Conservation (phyloP, 2,888 invertebrate genomes). For the Apodemia mormo region DNA sequence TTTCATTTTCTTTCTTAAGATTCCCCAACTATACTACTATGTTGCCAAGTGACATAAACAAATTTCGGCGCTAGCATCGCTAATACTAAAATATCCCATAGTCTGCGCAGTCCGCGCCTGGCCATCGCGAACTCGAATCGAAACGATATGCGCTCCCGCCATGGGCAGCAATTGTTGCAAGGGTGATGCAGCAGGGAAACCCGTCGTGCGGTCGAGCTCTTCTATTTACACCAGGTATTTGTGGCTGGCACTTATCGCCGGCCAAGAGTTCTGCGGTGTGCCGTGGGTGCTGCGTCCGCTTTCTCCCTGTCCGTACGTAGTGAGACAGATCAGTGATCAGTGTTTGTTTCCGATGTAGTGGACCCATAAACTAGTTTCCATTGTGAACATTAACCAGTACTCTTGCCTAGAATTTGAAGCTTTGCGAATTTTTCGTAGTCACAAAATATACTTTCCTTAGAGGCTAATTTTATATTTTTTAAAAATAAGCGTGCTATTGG, state of each 20-base stretch:
- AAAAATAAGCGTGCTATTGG: background rate
- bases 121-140: slow-evolving; percentile 62
- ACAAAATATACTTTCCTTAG: no score
- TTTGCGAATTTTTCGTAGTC: background rate
- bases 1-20: slow-evolving; percentile 6
- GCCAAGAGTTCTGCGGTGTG: slow-evolving; percentile 59
- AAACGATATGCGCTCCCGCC: slow-evolving; percentile 65
- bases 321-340: slow-evolving; percentile 36
- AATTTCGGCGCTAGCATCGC: slow-evolving; percentile 59
- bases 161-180: slow-evolving; percentile 84
- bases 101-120: slow-evolving; percentile 63
- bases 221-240: slow-evolving; percentile 79
- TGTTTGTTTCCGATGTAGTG: slow-evolving; percentile 42
- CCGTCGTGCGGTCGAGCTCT: slow-evolving; percentile 67
- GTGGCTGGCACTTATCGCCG: slow-evolving; percentile 60
- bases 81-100: slow-evolving; percentile 62
- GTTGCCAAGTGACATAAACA: slow-evolving; percentile 44
- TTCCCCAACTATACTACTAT: slow-evolving; percentile 22
- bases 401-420: background rate
- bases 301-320: slow-evolving; percentile 58
- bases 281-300: slow-evolving; percentile 60
- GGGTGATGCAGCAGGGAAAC: slow-evolving; percentile 75
- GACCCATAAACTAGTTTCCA: slow-evolving; percentile 21
- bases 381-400: slow-evolving; percentile 1
- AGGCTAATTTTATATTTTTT: background rate